phyloP scores from a whole-genome alignment of 2,888 invertebrate species.

The Halictus quadricinctus region DNA sequence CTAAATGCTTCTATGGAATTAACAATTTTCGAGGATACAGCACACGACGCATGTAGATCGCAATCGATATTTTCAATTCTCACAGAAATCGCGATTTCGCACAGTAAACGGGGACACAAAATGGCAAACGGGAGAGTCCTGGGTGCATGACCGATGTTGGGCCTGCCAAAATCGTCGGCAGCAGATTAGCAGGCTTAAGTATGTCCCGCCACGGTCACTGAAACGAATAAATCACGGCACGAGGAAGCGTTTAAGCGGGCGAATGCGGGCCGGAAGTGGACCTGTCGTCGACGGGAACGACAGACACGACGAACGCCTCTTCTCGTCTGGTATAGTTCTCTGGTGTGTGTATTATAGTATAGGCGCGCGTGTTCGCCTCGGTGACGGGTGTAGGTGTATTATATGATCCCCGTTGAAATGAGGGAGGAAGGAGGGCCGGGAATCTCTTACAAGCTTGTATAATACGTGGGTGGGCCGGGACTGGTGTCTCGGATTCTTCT shows the following conservation, averaged over 20 bases:
- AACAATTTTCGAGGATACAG: too few relatives aligned
- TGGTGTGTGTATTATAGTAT: not conserved
- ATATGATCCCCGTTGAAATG: conserved; percentile 73
- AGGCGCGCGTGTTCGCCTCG: conserved; percentile 34
- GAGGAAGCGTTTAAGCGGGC: conserved; percentile 64
- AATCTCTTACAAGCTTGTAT: conserved; percentile 51
- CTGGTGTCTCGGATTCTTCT: conserved; percentile 68
- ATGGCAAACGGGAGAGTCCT: not conserved
- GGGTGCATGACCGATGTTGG: not conserved
- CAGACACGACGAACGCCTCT: conserved; percentile 71
- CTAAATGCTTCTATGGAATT: not conserved
- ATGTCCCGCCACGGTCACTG: conserved; percentile 20
- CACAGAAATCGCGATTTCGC: not conserved
- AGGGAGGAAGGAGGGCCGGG: conserved; percentile 41
- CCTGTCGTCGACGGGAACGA: conserved; percentile 74
- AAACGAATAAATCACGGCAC: conserved; percentile 53
- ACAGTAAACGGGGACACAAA: not conserved
- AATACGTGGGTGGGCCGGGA: conserved; percentile 71
- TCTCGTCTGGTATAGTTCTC: conserved; percentile 45
- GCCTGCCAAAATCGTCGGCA: not conserved
- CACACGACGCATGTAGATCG: too few relatives aligned
- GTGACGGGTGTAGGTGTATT: conserved; percentile 72
- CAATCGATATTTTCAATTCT: too few relatives aligned
- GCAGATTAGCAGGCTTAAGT: not conserved
- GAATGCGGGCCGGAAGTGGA: conserved; percentile 75